Percentiles rank a stretch among this genome's conserved stretches.
Evolutionary conservation across 1,140 invertebrate genomes (phyloP).

Genomic region (Asbolus verrucosus): DNA sequence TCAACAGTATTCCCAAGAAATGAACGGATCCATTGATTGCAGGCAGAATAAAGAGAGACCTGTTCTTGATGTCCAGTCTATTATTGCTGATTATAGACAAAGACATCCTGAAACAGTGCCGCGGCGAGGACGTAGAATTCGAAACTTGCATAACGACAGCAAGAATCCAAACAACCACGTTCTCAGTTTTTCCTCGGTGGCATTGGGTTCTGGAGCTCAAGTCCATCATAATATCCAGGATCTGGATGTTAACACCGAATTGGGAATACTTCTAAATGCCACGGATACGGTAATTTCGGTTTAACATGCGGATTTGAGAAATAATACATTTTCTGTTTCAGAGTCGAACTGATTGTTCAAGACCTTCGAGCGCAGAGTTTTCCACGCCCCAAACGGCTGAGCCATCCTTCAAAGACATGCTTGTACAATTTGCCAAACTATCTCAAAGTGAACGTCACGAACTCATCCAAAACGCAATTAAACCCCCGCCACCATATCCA

Average conservation of each 20-base stretch:
- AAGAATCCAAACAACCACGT: slow-evolving; percentile 53
- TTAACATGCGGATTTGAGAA: background rate
- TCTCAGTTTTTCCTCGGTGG: slow-evolving; percentile 61
- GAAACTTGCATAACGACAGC: slow-evolving; percentile 61
- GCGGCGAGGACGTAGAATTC: slow-evolving; percentile 72
- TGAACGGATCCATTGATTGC: slow-evolving; percentile 64
- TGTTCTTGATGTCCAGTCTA: slow-evolving; percentile 82
- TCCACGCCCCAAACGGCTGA: slow-evolving; percentile 63
- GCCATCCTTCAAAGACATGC: slow-evolving; percentile 79
- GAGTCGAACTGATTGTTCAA: slow-evolving; percentile 61
- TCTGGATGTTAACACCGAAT: slow-evolving; percentile 55
- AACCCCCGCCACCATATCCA: slow-evolving; percentile 77
- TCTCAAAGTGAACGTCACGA: slow-evolving; percentile 68
- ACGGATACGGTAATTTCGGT: slow-evolving; percentile 61
- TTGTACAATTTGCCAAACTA: slow-evolving; percentile 81
- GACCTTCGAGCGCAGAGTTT: slow-evolving; percentile 69
- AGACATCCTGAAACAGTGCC: slow-evolving; percentile 78
- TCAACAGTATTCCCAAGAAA: slow-evolving; percentile 63
- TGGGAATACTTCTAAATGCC: slow-evolving; percentile 57
- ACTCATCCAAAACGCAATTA: slow-evolving; percentile 56
- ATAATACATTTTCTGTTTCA: slow-evolving; percentile 34
- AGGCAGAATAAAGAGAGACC: slow-evolving; percentile 75
- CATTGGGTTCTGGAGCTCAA: slow-evolving; percentile 64
- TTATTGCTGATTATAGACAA: slow-evolving; percentile 85
- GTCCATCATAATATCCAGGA: slow-evolving; percentile 61